Percentiles rank a stretch among this genome's conserved stretches.
Conservation (phyloP, 2,888 invertebrate genomes). For the Campoletis raptor region DNA sequence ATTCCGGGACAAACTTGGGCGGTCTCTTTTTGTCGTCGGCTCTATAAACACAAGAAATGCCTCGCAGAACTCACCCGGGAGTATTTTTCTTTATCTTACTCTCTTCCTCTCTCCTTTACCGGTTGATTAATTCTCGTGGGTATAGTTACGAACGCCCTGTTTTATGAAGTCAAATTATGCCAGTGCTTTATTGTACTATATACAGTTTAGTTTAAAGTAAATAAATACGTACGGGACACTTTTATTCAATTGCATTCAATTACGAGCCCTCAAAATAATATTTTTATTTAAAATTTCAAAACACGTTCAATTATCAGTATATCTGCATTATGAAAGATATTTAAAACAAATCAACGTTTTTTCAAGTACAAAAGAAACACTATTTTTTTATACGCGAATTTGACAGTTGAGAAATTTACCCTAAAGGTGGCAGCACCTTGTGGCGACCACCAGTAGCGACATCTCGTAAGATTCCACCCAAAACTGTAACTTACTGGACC, state of each 20-base stretch:
- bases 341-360: background rate
- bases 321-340: background rate
- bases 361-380: background rate
- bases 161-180: background rate
- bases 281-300: background rate
- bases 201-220: background rate
- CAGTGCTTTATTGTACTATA: background rate
- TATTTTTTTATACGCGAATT: background rate
- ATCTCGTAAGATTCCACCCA: background rate
- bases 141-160: slow-evolving; percentile 47
- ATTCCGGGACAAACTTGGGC: slow-evolving; percentile 76
- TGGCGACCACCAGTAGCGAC: background rate
- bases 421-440: background rate
- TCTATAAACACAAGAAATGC: slow-evolving; percentile 72
- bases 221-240: background rate
- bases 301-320: background rate
- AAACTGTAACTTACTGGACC: background rate
- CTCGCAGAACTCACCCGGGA: slow-evolving; percentile 43
- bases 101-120: slow-evolving; percentile 46
- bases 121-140: slow-evolving; percentile 49
- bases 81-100: slow-evolving; percentile 47
- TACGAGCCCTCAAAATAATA: background rate
- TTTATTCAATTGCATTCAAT: background rate
- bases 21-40: slow-evolving; percentile 77
- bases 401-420: background rate